phyloP scores from a whole-genome alignment of 2,888 invertebrate species.

The Cosmia trapezina region DNA sequence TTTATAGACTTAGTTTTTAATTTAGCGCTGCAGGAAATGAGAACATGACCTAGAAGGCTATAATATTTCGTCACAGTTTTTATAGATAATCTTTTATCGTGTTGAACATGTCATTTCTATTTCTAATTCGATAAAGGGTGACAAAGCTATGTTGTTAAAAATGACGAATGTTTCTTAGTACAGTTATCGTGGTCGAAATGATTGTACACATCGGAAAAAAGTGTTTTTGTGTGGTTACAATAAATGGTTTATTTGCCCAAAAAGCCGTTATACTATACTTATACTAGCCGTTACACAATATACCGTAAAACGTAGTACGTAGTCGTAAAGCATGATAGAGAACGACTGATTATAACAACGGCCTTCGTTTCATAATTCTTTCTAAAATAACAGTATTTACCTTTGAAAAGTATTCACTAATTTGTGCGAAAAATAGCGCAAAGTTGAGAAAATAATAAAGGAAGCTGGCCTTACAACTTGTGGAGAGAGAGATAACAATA shows the following conservation, averaged over 20 bases:
- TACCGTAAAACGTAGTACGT: constrained; percentile 1
- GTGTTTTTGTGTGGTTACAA: background rate
- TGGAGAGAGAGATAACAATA: background rate
- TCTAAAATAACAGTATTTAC: constrained; percentile 8
- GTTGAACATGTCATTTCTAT: constrained; percentile 27
- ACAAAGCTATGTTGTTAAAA: background rate
- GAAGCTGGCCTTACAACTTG: too few relatives aligned
- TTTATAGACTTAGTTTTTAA: background rate
- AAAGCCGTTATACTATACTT: too few relatives aligned
- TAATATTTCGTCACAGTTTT: constrained; percentile 7
- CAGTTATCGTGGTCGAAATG: background rate
- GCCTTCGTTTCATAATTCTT: constrained; percentile 4
- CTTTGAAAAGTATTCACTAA: background rate
- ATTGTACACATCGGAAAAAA: background rate
- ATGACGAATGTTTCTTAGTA: constrained; percentile 21
- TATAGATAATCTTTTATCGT: constrained; percentile 25
- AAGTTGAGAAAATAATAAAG: background rate
- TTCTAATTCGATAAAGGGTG: constrained; percentile 22
- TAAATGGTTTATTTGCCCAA: background rate
- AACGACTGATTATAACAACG: constrained; percentile 1
- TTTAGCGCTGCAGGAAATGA: background rate
- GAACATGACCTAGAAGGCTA: constrained; percentile 13
- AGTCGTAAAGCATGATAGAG: constrained; percentile 8
- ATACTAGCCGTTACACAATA: too few relatives aligned
- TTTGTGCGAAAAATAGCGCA: background rate